Evolutionary conservation across 2,888 invertebrate genomes (phyloP), one percentile per base, ranked within the genome.

Genomic region (Diaphora mendica): DNA sequence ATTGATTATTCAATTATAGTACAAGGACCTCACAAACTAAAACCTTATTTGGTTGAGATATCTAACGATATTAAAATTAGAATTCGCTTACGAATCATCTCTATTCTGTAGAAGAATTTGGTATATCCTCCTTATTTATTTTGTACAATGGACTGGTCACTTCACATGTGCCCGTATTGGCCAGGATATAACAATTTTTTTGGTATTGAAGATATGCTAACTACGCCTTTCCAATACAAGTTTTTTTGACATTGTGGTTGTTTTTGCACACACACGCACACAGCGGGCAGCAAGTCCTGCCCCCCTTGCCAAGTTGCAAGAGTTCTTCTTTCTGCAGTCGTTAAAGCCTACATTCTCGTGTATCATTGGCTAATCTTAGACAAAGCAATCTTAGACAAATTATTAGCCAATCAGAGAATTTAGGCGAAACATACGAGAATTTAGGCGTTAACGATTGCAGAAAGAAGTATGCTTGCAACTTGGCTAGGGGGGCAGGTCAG

Each of bases 1-100:
- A 59, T 59, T 59, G 59, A 59, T 59, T 59, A 26, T 59, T 59
- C 59, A 59, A 59, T 26, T 59, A 59, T 26, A 26, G n/a, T 55
- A 55, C n/a, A 26, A 55, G n/a, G n/a, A 55, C 55, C 55, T n/a
- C 11, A n/a, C 3, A n/a, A n/a, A 55, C n/a, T 55, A 11, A 55
- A n/a, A 9, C n/a, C n/a, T 55, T 55, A n/a, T 55, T 51, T 8
- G 23, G 3, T 51, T 51, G 23, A 23, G 8, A 51, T 9, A 8
- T n/a, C 7, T 51, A 51, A 1, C 11, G 55, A 55, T 3, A n/a
- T 55, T 55, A 2, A 55, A 55, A 55, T 55, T 11, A 55, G n/a
- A 55, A 9, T 0, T n/a, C 1, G 55, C 11, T 55, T n/a, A n/a
- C 55, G 9, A 55, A n/a, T n/a, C n/a, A 9, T 23, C n/a, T n/a